phyloP scores from a whole-genome alignment of 2,888 invertebrate species.

The Ametastegia equiseti region DNA sequence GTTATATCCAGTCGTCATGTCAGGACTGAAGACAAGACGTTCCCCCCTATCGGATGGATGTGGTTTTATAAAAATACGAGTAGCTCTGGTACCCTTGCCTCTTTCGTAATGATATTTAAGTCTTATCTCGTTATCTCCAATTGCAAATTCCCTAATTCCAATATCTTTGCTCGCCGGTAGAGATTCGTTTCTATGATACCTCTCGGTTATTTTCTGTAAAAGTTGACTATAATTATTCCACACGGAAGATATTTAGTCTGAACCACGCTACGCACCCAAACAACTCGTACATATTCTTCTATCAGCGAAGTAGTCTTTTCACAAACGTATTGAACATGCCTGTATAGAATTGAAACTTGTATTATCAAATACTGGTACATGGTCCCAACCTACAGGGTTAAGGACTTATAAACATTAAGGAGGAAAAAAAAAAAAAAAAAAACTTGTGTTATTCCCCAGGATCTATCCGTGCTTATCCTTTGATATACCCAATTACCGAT shows the following conservation, averaged over 20 bases:
- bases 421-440: no score
- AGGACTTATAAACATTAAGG: no score
- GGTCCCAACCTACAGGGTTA: no score
- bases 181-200: conserved; percentile 79
- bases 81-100: conserved; percentile 81
- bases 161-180: conserved; percentile 81
- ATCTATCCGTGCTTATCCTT: conserved; percentile 1
- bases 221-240: background rate
- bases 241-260: background rate
- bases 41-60: conserved; percentile 85
- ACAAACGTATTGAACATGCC: conserved; percentile 30
- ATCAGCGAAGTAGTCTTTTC: conserved; percentile 27
- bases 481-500: conserved; percentile 64
- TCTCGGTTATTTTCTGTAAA: conserved; percentile 80
- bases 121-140: conserved; percentile 80
- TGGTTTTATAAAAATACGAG: conserved; percentile 83
- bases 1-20: conserved; percentile 82
- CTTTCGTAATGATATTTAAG: conserved; percentile 82
- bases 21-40: conserved; percentile 81
- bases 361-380: no score
- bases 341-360: background rate
- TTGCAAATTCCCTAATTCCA: conserved; percentile 81
- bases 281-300: conserved; percentile 31
- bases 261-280: conserved; percentile 3
- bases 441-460: no score